Percentiles rank a stretch among this genome's conserved stretches.
Conservation (phyloP, 2,113 vertebrate species). For the Helogale parvula region DNA sequence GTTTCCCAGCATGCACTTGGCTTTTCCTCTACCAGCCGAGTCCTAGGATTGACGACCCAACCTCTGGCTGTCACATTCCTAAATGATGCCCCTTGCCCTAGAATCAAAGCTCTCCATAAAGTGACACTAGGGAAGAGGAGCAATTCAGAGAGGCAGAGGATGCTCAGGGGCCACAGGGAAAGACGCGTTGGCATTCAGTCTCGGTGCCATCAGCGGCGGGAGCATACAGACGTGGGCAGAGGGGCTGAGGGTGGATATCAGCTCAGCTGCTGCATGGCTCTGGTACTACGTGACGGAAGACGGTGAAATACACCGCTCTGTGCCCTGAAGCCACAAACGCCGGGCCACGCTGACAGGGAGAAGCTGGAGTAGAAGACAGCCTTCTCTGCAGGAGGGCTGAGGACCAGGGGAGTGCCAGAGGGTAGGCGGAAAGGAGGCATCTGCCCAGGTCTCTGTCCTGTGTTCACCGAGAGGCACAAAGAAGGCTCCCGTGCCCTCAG, state of each 20-base stretch:
- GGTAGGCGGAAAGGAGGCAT: not conserved
- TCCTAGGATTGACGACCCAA: not conserved
- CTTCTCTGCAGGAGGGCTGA: not conserved
- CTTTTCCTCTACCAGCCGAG: not conserved
- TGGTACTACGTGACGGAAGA: not conserved
- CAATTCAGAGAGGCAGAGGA: not conserved
- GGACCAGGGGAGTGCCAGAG: not conserved
- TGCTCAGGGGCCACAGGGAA: not conserved
- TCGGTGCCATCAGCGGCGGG: not conserved
- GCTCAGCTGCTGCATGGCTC: not conserved
- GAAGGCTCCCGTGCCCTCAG: not conserved
- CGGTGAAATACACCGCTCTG: not conserved
- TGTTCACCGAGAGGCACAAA: not conserved
- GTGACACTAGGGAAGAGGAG: not conserved
- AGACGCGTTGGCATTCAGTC: not conserved
- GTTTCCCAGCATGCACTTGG: not conserved
- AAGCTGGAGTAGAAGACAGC: not conserved
- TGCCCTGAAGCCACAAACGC: not conserved
- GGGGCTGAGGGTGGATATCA: not conserved
- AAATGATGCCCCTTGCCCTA: not conserved
- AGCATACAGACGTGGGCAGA: not conserved
- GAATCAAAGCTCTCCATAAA: not conserved
- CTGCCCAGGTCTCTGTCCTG: fast-evolving
- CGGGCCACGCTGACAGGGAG: not conserved
- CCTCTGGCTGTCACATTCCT: not conserved